A percentile compares a stretch with the other conserved stretches of the same genome.
Evolutionary conservation across 2,888 invertebrate species (phyloP).

Genomic region (Digitonthophagus gazella): DNA sequence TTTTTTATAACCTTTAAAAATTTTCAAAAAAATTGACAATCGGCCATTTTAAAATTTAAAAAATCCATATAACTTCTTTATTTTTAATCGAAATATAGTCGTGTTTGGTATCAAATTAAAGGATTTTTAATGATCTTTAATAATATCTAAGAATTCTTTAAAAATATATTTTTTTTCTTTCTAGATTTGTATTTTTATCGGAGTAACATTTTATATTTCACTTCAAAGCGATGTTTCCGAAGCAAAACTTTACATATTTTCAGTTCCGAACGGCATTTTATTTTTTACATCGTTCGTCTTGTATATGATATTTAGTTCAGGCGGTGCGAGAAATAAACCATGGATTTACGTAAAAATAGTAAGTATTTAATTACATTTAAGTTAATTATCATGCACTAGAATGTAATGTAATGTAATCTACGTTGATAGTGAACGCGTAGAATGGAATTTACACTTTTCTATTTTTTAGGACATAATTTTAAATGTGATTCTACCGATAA

Average conservation of each 20-base stretch:
- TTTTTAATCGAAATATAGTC: too few relatives aligned
- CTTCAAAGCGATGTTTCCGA: not conserved
- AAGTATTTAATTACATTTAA: not conserved
- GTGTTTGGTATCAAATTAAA: too few relatives aligned
- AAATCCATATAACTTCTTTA: too few relatives aligned
- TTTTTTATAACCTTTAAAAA: too few relatives aligned
- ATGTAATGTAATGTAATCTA: too few relatives aligned
- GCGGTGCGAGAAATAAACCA: not conserved
- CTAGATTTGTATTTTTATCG: slow-evolving; percentile 28
- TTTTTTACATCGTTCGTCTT: not conserved
- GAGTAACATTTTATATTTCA: slow-evolving; percentile 20
- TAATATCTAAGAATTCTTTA: too few relatives aligned
- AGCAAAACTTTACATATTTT: not conserved
- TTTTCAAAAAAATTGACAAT: too few relatives aligned
- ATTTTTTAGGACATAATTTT: slow-evolving; percentile 29
- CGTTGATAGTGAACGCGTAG: too few relatives aligned
- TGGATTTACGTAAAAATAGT: not conserved
- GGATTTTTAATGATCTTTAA: too few relatives aligned
- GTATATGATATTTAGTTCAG: slow-evolving; percentile 3
- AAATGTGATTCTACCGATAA: slow-evolving; percentile 28
- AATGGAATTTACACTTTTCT: not conserved
- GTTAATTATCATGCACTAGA: not conserved
- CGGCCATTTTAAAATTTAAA: too few relatives aligned
- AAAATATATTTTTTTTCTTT: slow-evolving; percentile 20
- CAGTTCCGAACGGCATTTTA: not conserved